These are phyloP conservation scores for Danio aesculapii DNA, from an alignment of 2,797 vertebrate species.

Conservation along the genomic window DNA sequence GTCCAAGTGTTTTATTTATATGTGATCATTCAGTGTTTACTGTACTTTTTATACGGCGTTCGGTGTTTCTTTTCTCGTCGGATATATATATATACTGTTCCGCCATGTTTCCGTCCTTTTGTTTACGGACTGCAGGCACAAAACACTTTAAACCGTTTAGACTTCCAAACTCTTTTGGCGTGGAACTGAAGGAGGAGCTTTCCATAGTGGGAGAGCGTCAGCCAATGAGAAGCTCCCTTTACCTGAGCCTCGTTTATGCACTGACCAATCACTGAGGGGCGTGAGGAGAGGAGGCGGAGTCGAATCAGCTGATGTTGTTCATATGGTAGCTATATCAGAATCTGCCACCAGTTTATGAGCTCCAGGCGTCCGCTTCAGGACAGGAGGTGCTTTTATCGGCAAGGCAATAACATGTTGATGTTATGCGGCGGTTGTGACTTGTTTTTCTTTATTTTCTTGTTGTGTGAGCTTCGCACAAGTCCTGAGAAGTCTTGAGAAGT, in stretches of 20 bases:
- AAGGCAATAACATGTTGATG: slow-evolving; percentile 64
- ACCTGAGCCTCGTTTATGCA: slow-evolving; percentile 80
- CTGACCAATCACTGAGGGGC: slow-evolving; percentile 81
- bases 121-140: slow-evolving; percentile 30
- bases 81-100: slow-evolving; percentile 44
- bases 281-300: slow-evolving; percentile 61
- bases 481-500: slow-evolving; percentile 1
- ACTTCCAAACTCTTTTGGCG: slow-evolving; percentile 20
- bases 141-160: slow-evolving; percentile 41
- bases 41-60: slow-evolving; percentile 77
- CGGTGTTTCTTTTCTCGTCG: slow-evolving; percentile 74
- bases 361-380: slow-evolving; percentile 78
- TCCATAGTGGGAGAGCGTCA: neutral
- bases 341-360: slow-evolving; percentile 84
- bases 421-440: neutral
- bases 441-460: neutral
- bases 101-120: slow-evolving; percentile 24
- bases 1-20: slow-evolving; percentile 75
- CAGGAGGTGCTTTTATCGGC: slow-evolving; percentile 37
- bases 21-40: slow-evolving; percentile 72
- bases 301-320: slow-evolving; percentile 55
- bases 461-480: neutral
- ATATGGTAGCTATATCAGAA: slow-evolving; percentile 78
- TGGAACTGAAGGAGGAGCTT: neutral
- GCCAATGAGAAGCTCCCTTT: slow-evolving; percentile 47